A percentile compares a stretch with the other conserved stretches of the same genome.
These are phyloP conservation scores for Dromiciops gliroides DNA, from an alignment of 2,113 vertebrate genomes.

Conservation along the genomic window DNA sequence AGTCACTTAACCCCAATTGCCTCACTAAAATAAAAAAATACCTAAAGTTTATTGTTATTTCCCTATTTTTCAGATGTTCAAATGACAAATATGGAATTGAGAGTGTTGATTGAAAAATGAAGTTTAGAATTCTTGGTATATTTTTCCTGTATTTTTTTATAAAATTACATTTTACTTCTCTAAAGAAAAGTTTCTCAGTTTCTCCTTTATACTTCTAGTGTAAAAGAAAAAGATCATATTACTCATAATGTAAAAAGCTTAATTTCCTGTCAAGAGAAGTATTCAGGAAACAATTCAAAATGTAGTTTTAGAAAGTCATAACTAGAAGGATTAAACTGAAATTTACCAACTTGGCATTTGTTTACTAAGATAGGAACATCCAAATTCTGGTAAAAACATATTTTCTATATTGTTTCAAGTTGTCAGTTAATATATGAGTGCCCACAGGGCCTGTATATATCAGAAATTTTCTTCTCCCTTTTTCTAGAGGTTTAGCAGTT, in stretches of 20 bases:
- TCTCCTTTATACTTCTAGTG: not conserved
- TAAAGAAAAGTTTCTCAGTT: constrained; percentile 14
- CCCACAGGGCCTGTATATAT: not conserved
- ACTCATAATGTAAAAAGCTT: not conserved
- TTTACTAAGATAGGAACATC: not conserved
- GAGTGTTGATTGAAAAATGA: not conserved
- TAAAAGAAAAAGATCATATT: not conserved
- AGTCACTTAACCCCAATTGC: no score
- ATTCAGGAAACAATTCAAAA: not conserved
- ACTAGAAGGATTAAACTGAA: not conserved
- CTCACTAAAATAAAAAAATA: not conserved
- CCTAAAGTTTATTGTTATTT: not conserved
- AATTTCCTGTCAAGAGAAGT: not conserved
- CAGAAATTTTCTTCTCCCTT: not conserved
- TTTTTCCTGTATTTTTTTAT: not conserved
- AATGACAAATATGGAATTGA: not conserved
- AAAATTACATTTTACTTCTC: not conserved
- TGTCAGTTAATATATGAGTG: not conserved
- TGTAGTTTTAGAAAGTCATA: not conserved
- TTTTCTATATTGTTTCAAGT: not conserved
- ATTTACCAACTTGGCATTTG: not conserved
- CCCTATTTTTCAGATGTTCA: constrained; percentile 15
- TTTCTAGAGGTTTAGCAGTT: not conserved
- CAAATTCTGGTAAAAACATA: not conserved
- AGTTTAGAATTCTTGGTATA: not conserved